Evolutionary conservation across 2,113 vertebrate genomes (phyloP), one percentile per base, ranked within the genome.

Genomic region (Hydrochoerus hydrochaeris): DNA sequence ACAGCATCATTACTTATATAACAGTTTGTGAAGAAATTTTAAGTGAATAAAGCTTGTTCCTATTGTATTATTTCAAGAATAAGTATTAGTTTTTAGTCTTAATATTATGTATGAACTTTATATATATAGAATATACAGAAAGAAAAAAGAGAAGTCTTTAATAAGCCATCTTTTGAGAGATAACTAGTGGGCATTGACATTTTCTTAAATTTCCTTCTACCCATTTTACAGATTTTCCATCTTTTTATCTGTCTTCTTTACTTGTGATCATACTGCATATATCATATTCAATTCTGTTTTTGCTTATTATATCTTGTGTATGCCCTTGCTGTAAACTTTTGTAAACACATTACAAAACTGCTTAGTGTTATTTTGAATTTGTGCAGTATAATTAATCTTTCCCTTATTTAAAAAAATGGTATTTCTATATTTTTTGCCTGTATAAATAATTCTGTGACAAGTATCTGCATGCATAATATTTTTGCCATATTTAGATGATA

Each of bases 1-100:
- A 22, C 22, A 84, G 26, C 90, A 41, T 80, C 35, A 46, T 93
- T 84, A 54, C 52, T 91, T 92, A 52, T 62, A 19, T 28, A 69
- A 77, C 35, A 80, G 20, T 85, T 67, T 44, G 71, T 58, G 44
- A 94, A 81, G 57, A 84, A 77, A 49, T 82, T 88, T 85, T 88
- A 63, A 67, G 24, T 46, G 65, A 69, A 86, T 69, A 38, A 41
- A 83, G 41, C 32, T 78, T 85, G 69, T 88, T 57, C 10, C 13
- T 89, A 20, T 7, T 84, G 89, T 57, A 71, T 26, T 94, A 77
- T 94, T 93, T 82, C 90, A 85, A 91, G 62, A 93, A 94, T 85
- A 80, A 96, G 92, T 52, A 52, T 91, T 80, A 54, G 80, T 92
- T 52, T 88, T 88, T 71, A 35, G 67, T 78, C 22, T 28, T 73